phyloP scores from a whole-genome alignment of 1,140 invertebrate species.

The Drosophila neocordata region DNA sequence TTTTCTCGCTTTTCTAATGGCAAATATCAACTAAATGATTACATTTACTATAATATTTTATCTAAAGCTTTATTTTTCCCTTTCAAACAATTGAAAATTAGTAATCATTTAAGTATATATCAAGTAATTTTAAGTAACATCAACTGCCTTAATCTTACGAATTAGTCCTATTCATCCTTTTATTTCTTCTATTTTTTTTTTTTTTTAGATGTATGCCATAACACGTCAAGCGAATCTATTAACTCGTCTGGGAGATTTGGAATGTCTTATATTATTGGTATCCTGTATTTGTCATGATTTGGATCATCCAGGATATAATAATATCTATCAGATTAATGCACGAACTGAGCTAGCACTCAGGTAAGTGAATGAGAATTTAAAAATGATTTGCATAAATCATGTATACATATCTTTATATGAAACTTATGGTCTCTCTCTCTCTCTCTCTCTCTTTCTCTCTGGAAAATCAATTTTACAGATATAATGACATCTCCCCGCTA shows the following conservation, averaged over 20 bases:
- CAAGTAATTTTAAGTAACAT: neutral
- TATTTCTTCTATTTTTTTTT: neutral
- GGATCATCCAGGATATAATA: constrained; percentile 96
- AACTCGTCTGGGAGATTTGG: constrained; percentile 88
- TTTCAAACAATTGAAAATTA: too few relatives aligned
- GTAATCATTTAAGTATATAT: too few relatives aligned
- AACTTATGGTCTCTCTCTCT: too few relatives aligned
- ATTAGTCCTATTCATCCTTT: neutral
- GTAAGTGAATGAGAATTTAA: constrained; percentile 27
- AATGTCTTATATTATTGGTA: constrained; percentile 91
- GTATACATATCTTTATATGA: neutral
- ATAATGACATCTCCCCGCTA: constrained; percentile 94
- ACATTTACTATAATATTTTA: too few relatives aligned
- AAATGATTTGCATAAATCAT: neutral
- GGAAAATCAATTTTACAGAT: constrained; percentile 75
- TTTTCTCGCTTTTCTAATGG: too few relatives aligned
- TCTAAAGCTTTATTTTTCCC: too few relatives aligned
- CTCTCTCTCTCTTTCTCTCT: too few relatives aligned
- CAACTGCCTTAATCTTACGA: neutral
- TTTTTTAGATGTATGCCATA: constrained; percentile 92
- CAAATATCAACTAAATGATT: too few relatives aligned
- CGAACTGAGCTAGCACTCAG: constrained; percentile 92
- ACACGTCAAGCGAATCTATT: constrained; percentile 89
- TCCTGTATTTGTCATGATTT: constrained; percentile 95
- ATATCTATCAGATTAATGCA: constrained; percentile 95